phyloP scores from a whole-genome alignment of 2,797 vertebrate species.

The Tenualosa thibaudeaui region DNA sequence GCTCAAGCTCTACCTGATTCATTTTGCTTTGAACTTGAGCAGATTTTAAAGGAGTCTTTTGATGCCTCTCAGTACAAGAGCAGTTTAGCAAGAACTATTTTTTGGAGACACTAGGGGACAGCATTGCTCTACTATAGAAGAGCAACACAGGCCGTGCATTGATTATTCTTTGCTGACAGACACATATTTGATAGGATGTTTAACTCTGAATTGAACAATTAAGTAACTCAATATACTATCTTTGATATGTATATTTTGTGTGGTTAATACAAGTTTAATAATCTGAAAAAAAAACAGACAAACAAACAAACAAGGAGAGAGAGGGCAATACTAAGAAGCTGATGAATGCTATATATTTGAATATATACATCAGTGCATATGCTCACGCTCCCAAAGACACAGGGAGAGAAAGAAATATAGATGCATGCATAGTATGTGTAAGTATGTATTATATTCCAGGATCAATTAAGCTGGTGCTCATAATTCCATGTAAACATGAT shows the following conservation, averaged over 20 bases:
- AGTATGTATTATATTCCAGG: background rate
- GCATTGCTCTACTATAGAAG: conserved; percentile 80
- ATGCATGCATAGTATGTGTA: background rate
- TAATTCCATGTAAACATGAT: background rate
- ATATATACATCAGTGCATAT: background rate
- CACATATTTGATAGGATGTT: background rate
- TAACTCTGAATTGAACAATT: background rate
- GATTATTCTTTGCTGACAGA: background rate
- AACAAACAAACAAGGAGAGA: too few relatives aligned
- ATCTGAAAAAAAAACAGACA: background rate
- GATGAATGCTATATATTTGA: background rate
- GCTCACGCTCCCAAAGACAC: background rate
- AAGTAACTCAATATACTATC: background rate
- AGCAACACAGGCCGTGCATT: background rate
- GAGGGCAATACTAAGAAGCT: background rate
- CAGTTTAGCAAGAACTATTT: conserved; percentile 23
- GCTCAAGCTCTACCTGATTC: background rate
- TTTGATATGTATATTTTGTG: background rate
- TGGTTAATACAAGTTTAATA: background rate
- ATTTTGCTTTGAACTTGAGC: conserved; percentile 9
- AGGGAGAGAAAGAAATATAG: background rate
- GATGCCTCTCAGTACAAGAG: background rate
- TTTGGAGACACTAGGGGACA: conserved; percentile 85
- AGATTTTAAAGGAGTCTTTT: conserved; percentile 17
- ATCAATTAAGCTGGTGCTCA: background rate